phyloP scores from a whole-genome alignment of 2,888 invertebrate genomes.

The Kuschelorhynchus macadamiae region DNA sequence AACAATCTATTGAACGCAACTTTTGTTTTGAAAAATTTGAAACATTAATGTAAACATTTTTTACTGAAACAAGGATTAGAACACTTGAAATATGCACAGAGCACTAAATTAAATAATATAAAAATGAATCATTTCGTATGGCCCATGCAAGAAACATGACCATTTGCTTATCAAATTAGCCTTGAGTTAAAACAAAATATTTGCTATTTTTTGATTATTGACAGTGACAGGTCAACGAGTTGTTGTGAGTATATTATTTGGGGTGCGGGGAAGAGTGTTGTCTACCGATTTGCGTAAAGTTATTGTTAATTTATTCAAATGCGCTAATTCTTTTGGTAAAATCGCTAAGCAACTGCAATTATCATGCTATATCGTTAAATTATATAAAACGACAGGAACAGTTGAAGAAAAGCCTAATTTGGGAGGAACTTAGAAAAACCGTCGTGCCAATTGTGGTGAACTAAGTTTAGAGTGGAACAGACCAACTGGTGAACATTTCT shows the following conservation, averaged over 20 bases:
- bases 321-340: slow-evolving; percentile 5
- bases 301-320: slow-evolving; percentile 4
- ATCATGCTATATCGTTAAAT: slow-evolving; percentile 12
- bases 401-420: slow-evolving; percentile 12
- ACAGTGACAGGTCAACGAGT: not conserved
- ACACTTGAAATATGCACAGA: not conserved
- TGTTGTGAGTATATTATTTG: not conserved
- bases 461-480: slow-evolving; percentile 5
- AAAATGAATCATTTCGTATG: slow-evolving; percentile 3
- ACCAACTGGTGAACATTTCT: not conserved
- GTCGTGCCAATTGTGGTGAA: slow-evolving; percentile 10
- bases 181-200: not conserved
- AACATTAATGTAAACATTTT: too few relatives aligned
- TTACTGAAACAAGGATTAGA: too few relatives aligned
- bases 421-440: slow-evolving; percentile 11
- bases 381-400: slow-evolving; percentile 11
- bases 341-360: slow-evolving; percentile 3
- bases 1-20: too few relatives aligned
- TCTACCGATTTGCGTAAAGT: slow-evolving; percentile 7
- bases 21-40: too few relatives aligned
- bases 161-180: too few relatives aligned
- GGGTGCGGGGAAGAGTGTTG: slow-evolving; percentile 4
- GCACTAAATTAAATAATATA: slow-evolving; percentile 1
- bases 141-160: not conserved
- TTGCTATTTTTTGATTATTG: slow-evolving; percentile 1